A percentile compares a stretch with the other conserved stretches of the same genome.
phyloP scores from a whole-genome alignment of 2,113 vertebrate species.

The Ivindomyrus marchei region DNA sequence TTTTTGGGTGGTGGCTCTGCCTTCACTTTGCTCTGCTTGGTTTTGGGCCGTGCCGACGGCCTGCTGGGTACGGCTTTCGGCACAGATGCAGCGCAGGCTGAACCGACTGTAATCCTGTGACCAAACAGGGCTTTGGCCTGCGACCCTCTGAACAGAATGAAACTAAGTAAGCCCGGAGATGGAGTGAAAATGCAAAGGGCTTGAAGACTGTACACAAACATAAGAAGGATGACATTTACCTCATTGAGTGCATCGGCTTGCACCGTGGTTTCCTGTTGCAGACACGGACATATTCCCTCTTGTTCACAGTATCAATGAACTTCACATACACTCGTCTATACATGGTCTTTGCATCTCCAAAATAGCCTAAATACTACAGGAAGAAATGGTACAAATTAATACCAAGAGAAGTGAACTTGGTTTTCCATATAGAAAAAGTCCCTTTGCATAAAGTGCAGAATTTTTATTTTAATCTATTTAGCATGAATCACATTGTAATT shows the following conservation, averaged over 20 bases:
- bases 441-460: neutral
- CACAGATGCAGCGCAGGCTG: slow-evolving; percentile 30
- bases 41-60: slow-evolving; percentile 69
- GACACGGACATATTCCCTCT: slow-evolving; percentile 92
- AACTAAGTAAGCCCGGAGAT: neutral
- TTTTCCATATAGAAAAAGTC: neutral
- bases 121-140: slow-evolving; percentile 61
- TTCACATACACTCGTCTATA: slow-evolving; percentile 95
- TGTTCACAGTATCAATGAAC: slow-evolving; percentile 94
- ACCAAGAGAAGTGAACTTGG: neutral
- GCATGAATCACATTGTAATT: neutral
- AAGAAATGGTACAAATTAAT: slow-evolving; percentile 3
- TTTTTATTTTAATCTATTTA: neutral
- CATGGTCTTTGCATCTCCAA: slow-evolving; percentile 91
- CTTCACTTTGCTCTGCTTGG: slow-evolving; percentile 79
- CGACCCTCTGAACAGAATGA: slow-evolving; percentile 45
- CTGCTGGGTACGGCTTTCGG: slow-evolving; percentile 69
- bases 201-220: neutral
- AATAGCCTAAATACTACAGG: slow-evolving; percentile 90
- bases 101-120: slow-evolving; percentile 37
- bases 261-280: slow-evolving; percentile 88
- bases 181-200: neutral
- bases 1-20: slow-evolving; percentile 97
- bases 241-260: slow-evolving; percentile 80
- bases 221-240: slow-evolving; percentile 57